Evolutionary conservation across 1,140 invertebrate species (phyloP).

Genomic region (Eriosoma lanigerum): DNA sequence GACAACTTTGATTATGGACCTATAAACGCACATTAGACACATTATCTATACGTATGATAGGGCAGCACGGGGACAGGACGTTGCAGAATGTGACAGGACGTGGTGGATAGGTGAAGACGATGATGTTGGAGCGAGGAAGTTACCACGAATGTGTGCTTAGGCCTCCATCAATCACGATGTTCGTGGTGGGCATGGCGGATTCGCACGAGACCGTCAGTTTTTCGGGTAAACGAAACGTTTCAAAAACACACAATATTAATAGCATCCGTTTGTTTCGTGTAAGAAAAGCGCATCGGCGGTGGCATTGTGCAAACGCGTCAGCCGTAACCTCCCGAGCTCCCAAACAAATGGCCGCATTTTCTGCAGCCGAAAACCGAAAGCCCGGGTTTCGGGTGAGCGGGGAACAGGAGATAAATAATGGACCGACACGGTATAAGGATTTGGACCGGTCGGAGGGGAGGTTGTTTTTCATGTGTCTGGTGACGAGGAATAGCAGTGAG

Average conservation of each 20-base stretch:
- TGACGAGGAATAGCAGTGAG: not conserved
- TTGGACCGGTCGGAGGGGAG: not conserved
- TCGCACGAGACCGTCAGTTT: constrained; percentile 36
- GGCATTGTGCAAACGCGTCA: constrained; percentile 50
- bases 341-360: constrained; percentile 45
- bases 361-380: not conserved
- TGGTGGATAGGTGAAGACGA: not conserved
- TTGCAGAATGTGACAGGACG: no score
- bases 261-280: constrained; percentile 46
- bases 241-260: constrained; percentile 50
- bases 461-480: no score
- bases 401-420: constrained; percentile 37
- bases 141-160: not conserved
- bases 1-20: no score
- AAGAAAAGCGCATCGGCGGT: constrained; percentile 27
- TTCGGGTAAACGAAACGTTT: constrained; percentile 51
- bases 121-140: not conserved
- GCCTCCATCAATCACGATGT: constrained; percentile 37
- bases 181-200: not conserved
- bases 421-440: constrained; percentile 27
- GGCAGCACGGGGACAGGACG: no score
- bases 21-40: no score
- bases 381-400: not conserved
- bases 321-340: constrained; percentile 41
- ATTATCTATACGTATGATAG: no score